Evolutionary conservation across 2,797 vertebrate species (phyloP), one percentile per base, ranked within the genome.

Genomic region (Morus bassanus): DNA sequence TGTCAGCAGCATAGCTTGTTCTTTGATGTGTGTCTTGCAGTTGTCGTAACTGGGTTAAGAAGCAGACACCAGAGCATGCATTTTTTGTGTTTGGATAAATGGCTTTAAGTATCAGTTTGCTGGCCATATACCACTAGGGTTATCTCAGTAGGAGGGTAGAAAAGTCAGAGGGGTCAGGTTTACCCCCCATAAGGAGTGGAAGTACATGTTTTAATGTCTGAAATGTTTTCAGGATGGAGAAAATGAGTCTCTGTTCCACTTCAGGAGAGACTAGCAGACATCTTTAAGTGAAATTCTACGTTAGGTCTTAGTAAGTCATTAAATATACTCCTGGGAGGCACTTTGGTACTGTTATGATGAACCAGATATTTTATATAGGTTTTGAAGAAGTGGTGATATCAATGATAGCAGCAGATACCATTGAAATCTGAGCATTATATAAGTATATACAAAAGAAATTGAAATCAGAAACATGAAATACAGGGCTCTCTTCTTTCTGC

Each of bases 21-120:
- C 76, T 86, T 57, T 85, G 78, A 79, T 77, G 67, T n/a, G 48
- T 93, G 30, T 50, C 75, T 94, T 77, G 51, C 45, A 69, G 74
- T 93, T 94, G 79, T 88, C 89, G 35, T 89, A 91, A 86, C 27
- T 91, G 70, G 77, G 80, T 87, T 93, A 87, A 56, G 80, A 91
- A 81, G 33, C 84, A 96, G 88, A 60, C 25, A 21, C 39, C 65
- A 39, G 43, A 93, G 37, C 46, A 41, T 94, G 43, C 45, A 74
- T 94, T 95, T 96, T 95, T 93, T 68, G 46, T 79, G 23, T 85
- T 53, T 63, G 64, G 31, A n/a, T 76, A 82, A 69, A 50, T 70
- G 64, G 45, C 68, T 89, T 67, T 51, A 76, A 89, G 48, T 59
- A 39, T 87, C 51, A 37, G 8, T 84, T 88, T 79, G 41, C 72